Conservation (phyloP, 2,113 vertebrate species). For the Pelecanus crispus region DNA sequence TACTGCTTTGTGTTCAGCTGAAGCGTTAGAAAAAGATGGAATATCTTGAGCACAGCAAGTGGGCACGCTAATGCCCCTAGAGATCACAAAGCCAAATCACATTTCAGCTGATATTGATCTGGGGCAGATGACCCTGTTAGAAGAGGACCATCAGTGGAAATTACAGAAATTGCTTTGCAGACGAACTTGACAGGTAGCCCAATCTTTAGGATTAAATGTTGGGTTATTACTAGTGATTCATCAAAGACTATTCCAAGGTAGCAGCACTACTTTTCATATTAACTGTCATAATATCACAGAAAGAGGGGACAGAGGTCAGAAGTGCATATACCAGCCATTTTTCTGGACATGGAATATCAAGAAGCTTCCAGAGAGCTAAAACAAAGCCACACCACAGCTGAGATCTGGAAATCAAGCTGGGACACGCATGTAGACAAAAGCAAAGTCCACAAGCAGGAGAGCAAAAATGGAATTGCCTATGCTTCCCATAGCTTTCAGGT, state of each 20-base stretch:
- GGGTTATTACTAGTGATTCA: conserved; percentile 31
- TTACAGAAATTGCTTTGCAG: conserved; percentile 47
- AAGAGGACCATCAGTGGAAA: conserved; percentile 8
- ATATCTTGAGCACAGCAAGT: background rate
- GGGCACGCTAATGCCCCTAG: background rate
- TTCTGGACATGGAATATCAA: background rate
- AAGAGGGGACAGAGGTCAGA: background rate
- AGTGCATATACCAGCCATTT: background rate
- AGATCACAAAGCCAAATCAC: conserved; percentile 26
- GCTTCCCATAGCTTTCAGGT: background rate
- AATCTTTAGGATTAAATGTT: conserved; percentile 36
- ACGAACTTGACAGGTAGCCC: conserved; percentile 20
- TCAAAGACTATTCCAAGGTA: background rate
- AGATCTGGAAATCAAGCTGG: background rate
- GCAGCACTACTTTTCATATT: background rate
- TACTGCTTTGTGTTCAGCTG: background rate
- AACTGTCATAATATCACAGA: background rate
- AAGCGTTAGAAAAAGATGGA: background rate
- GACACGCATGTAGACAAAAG: background rate
- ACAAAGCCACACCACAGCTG: background rate
- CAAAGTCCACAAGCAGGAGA: background rate
- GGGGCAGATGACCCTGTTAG: background rate
- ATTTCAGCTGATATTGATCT: conserved; percentile 40
- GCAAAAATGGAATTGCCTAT: background rate
- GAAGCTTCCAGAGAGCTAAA: background rate